These are phyloP conservation scores for Echinops telfairi DNA, from an alignment of 2,113 vertebrate genomes.

Conservation along the genomic window DNA sequence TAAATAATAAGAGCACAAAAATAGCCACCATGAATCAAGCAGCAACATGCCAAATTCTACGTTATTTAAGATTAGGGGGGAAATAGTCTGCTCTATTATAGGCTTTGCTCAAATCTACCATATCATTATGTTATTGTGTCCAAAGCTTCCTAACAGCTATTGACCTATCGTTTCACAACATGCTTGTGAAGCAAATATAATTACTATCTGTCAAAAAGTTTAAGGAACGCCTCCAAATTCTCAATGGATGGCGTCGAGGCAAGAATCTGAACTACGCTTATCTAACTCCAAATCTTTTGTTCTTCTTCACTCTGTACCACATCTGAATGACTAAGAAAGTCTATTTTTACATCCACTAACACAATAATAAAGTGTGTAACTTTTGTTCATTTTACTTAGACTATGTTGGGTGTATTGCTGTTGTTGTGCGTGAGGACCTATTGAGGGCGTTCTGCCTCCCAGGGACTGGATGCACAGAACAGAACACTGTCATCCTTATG, in stretches of 20 bases:
- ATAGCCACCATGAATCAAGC: conserved; percentile 44
- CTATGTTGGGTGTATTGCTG: background rate
- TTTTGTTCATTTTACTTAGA: background rate
- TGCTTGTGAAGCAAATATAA: conserved; percentile 22
- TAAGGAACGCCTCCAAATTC: background rate
- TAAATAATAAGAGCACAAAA: conserved; percentile 59
- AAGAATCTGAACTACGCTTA: background rate
- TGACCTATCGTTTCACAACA: conserved; percentile 32
- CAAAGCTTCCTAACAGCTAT: conserved; percentile 21
- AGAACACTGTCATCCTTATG: no score
- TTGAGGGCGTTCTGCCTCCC: no score
- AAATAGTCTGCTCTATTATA: background rate
- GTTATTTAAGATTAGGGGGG: conserved; percentile 52
- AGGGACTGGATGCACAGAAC: no score
- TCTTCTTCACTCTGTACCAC: background rate
- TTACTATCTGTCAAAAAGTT: background rate
- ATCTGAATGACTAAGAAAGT: background rate
- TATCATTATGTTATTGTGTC: conserved; percentile 43
- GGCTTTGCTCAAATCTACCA: conserved; percentile 41
- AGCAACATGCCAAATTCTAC: conserved; percentile 37
- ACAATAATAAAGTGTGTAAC: background rate
- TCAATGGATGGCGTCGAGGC: background rate
- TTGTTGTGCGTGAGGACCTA: no score
- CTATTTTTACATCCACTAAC: background rate
- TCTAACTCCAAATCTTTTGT: conserved; percentile 10